Conservation (phyloP, 1,140 invertebrate genomes). For the Drosophila kurseongensis region DNA sequence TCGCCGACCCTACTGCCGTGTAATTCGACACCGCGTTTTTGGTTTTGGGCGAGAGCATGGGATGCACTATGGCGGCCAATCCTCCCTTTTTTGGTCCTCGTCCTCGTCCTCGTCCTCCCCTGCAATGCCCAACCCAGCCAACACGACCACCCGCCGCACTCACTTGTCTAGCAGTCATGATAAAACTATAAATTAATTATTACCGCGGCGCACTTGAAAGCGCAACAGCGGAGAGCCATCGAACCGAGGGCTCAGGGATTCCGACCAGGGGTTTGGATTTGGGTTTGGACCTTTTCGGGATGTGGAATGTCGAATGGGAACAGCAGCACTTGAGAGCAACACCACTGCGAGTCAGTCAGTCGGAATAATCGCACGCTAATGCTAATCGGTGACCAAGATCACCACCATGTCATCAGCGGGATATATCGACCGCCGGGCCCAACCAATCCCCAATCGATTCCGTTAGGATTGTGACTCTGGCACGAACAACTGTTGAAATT, state of each 20-base stretch:
- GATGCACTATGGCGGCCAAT: background rate
- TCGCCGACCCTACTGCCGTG: background rate
- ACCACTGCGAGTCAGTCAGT: slow-evolving; percentile 68
- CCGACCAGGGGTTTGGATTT: background rate
- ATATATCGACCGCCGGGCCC: background rate
- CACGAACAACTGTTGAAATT: slow-evolving; percentile 70
- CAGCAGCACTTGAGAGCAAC: slow-evolving; percentile 68
- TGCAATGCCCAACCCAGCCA: background rate
- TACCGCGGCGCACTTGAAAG: slow-evolving; percentile 82
- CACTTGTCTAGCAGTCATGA: slow-evolving; percentile 77
- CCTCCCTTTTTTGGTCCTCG: slow-evolving; percentile 11
- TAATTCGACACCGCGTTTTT: slow-evolving; percentile 23
- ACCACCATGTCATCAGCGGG: slow-evolving; percentile 42
- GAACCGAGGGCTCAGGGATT: background rate
- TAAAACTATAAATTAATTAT: slow-evolving; percentile 85
- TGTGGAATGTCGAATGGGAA: too few relatives aligned
- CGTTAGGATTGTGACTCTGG: slow-evolving; percentile 15
- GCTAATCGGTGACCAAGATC: slow-evolving; percentile 76
- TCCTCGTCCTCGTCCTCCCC: background rate
- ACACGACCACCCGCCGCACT: slow-evolving; percentile 26
- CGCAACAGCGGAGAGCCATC: slow-evolving; percentile 27
- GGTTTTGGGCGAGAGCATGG: background rate
- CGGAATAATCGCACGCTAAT: slow-evolving; percentile 81
- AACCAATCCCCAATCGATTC: background rate
- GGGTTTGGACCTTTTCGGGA: too few relatives aligned